Conservation (phyloP, 2,113 vertebrate genomes). For the Gnathonemus echidnorhynchus region DNA sequence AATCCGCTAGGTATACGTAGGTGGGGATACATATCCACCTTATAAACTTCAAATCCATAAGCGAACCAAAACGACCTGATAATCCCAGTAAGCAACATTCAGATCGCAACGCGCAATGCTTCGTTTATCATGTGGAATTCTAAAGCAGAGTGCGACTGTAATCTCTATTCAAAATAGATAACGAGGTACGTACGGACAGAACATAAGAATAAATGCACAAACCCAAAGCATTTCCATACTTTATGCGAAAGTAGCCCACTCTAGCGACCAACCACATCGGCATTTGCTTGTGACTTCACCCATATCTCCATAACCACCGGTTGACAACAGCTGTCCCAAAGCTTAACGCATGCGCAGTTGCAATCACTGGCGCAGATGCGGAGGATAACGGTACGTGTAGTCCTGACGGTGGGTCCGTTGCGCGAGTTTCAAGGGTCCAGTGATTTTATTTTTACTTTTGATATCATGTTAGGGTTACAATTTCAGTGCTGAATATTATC, state of each 20-base stretch:
- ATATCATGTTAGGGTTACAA: not conserved
- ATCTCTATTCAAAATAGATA: not conserved
- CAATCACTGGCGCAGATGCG: not conserved
- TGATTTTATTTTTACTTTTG: not conserved
- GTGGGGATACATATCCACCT: not conserved
- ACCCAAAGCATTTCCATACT: not conserved
- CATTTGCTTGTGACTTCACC: slow-evolving; percentile 15
- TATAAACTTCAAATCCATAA: not conserved
- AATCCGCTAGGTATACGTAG: not conserved
- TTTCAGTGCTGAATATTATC: not conserved
- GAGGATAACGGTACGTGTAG: slow-evolving; percentile 38
- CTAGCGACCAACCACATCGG: not conserved
- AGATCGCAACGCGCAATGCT: not conserved
- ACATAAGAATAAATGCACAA: not conserved
- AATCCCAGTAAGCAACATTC: not conserved
- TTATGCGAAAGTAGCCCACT: not conserved
- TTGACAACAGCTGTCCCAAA: slow-evolving; percentile 52
- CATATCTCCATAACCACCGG: slow-evolving; percentile 66
- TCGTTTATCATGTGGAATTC: not conserved
- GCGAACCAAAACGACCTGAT: not conserved
- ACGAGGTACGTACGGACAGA: not conserved
- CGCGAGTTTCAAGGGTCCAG: not conserved
- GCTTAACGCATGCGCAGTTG: slow-evolving; percentile 38
- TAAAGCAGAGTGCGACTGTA: not conserved
- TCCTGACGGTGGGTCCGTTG: slow-evolving; percentile 13